Evolutionary conservation across 2,797 vertebrate genomes (phyloP), one percentile per base, ranked within the genome.

Genomic region (Aldrovandia affinis): DNA sequence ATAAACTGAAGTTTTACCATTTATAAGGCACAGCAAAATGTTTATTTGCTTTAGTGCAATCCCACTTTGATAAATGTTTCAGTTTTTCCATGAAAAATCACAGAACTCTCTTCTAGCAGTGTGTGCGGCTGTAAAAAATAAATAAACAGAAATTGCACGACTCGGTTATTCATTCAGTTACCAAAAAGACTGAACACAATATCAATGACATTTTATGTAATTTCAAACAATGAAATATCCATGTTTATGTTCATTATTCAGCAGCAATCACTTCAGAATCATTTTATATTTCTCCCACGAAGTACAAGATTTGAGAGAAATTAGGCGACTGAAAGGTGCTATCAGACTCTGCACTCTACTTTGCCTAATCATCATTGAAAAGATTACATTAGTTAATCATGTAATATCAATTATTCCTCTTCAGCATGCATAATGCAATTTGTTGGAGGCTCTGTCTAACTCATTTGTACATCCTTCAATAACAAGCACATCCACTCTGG

Each of bases 11-110:
- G 83, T 88, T 55, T 89, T 79, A 44, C 54, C 85, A 90, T 91
- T 89, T 82, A 91, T 90, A 84, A 52, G 59, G 81, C 44, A 70
- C 44, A 50, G 68, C 75, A 79, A 89, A 90, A 89, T 86, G 90
- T 85, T 91, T 88, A 91, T 91, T 92, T 88, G 85, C 79, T 78
- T 90, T 87, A 91, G 89, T 92, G 88, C 88, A 90, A 90, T 90
- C 86, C 80, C 85, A 87, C 89, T 91, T 91, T 91, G 89, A 91
- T 89, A 88, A 87, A 91, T 89, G 87, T 85, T 84, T 81, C 86
- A 47, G 65, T 61, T 73, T 50, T 89, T 82, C 86, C 86, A 90
- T 85, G 65, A 83, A 84, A 81, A 30, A 50, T 89, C 88, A 88
- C 61, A 81, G 77, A 3, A 20, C 42, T 47, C 39, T 73, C 14